Evolutionary conservation across 2,797 vertebrate genomes (phyloP), one percentile per base, ranked within the genome.

Genomic region (Oreortyx pictus): DNA sequence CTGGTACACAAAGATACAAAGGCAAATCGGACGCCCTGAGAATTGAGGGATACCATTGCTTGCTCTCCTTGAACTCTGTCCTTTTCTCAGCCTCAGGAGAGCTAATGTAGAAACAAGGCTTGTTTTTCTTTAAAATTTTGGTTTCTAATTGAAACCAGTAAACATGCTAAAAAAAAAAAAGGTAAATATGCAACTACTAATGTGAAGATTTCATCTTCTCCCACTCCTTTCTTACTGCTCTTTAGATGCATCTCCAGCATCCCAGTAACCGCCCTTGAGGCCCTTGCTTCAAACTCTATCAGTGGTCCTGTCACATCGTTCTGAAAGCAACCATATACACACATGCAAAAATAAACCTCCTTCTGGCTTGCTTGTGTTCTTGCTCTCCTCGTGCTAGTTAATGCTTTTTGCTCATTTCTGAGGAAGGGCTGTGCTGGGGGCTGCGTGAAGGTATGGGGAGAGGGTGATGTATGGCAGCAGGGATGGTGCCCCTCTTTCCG

Each of bases 381-480:
- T 11, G 29, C 82, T 35, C 37, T 61, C 29, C 65, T 80, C 46
- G 15, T 27, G 25, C 29, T 27, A 19, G 20, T 23, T 25, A 17
- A 18, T 20, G 25, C 25, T 41, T 70, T 84, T 87, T 73, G 33
- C 44, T 43, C 52, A 41, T 44, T 46, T 14, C n/a, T 71, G 25
- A 74, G 65, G 56, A 65, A 22, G 27, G 61, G 19, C 7, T 27
- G 61, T 43, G 7, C 61, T 64, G 23, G 3, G 4, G 14, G 2
- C 0, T 41, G 8, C 6, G 13, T n/a, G 46, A 59, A 84, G 33
- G 37, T 37, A 25, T 52, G 27, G 41, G 57, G 3, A 17, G 6
- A n/a, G 39, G 22, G 25, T 0, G 3, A 33, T 12, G 22, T 7
- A 11, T 2, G 0, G 27, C 54, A 19, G 5, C 1, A 2, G 70